Conservation (phyloP, 2,797 vertebrate genomes). For the Orientallactaga sibirica region DNA sequence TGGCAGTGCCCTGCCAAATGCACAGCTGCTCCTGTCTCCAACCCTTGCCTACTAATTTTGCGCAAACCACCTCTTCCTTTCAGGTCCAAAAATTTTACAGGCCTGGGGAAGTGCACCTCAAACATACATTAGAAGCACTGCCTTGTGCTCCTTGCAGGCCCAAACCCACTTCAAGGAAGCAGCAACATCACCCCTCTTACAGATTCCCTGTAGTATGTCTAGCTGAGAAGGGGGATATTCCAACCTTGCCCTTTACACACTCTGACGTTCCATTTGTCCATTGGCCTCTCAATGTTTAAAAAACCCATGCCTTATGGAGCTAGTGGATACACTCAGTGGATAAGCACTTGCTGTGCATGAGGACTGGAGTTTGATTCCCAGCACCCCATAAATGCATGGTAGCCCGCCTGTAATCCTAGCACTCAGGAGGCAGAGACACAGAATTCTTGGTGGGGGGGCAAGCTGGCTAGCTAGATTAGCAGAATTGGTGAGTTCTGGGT, state of each 20-base stretch:
- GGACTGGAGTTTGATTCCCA: too few relatives aligned
- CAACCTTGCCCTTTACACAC: background rate
- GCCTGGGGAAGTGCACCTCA: background rate
- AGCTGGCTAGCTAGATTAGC: too few relatives aligned
- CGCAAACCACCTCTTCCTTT: constrained; percentile 64
- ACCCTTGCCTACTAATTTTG: constrained; percentile 57
- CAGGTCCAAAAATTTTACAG: constrained; percentile 44
- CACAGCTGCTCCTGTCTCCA: constrained; percentile 71
- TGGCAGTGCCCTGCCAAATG: constrained; percentile 56
- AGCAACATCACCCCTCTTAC: background rate
- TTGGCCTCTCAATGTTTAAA: background rate
- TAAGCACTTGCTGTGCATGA: too few relatives aligned
- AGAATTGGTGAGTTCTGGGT: too few relatives aligned
- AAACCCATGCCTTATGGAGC: background rate
- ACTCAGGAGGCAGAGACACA: too few relatives aligned
- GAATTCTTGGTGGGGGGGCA: too few relatives aligned
- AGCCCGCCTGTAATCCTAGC: too few relatives aligned
- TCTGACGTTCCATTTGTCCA: background rate
- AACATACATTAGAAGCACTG: background rate
- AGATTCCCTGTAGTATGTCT: background rate
- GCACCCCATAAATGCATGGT: too few relatives aligned
- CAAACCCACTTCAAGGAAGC: background rate
- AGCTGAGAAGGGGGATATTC: background rate
- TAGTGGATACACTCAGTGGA: too few relatives aligned
- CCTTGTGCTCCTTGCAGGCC: too few relatives aligned